Evolutionary conservation across 2,797 vertebrate genomes (phyloP).

Genomic region (Australoheros facetus): DNA sequence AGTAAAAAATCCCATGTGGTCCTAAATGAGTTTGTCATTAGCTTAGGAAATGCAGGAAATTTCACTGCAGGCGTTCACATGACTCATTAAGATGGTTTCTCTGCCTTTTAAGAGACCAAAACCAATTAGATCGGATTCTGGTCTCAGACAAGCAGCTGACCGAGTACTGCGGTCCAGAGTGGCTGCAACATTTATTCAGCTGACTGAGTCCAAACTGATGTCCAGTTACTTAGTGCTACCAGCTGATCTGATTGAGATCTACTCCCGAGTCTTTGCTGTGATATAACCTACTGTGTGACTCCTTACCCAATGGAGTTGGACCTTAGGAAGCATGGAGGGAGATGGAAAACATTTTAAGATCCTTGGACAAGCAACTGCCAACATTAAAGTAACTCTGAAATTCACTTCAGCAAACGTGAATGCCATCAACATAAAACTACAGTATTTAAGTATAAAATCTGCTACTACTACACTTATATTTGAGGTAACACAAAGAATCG

Average conservation of each 20-base stretch:
- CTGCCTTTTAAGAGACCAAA: background rate
- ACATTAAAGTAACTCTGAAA: background rate
- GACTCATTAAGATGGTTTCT: slow-evolving; percentile 5
- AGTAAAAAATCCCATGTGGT: background rate
- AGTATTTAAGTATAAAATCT: background rate
- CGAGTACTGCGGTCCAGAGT: background rate
- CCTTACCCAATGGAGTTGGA: slow-evolving; percentile 97
- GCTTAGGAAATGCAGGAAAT: background rate
- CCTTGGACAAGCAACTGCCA: background rate
- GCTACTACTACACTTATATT: background rate
- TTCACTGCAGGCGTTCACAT: slow-evolving; percentile 2
- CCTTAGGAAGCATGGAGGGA: slow-evolving; percentile 81
- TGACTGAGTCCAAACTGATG: slow-evolving; percentile 11
- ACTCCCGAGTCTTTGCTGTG: background rate
- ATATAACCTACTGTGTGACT: slow-evolving; percentile 28
- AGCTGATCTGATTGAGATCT: slow-evolving; percentile 31
- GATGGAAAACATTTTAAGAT: slow-evolving; percentile 47
- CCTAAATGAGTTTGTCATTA: background rate
- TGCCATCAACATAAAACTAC: background rate
- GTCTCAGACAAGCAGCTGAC: slow-evolving; percentile 18
- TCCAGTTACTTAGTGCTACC: slow-evolving; percentile 7
- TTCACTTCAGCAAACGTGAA: background rate
- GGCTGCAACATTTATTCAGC: slow-evolving; percentile 4
- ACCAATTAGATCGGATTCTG: slow-evolving; percentile 11
- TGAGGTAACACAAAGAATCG: background rate